Evolutionary conservation across 2,888 invertebrate species (phyloP).

Genomic region (Drosophila suboccidentalis): DNA sequence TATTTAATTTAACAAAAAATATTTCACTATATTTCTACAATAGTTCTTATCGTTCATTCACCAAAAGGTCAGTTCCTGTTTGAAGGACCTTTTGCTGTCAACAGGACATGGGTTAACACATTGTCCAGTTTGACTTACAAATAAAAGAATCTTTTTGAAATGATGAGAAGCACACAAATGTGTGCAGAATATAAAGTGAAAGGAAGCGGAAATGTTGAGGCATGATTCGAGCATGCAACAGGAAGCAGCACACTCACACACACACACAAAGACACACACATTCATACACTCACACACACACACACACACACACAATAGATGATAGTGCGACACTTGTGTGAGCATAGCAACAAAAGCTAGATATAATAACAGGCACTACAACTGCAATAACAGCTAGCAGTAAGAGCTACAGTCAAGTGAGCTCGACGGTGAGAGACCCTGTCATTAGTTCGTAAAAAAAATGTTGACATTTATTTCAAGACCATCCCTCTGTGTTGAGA

Average conservation of each 20-base stretch:
- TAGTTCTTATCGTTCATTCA: not conserved
- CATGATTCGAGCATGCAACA: constrained; percentile 66
- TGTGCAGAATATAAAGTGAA: constrained; percentile 59
- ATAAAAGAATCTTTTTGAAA: constrained; percentile 15
- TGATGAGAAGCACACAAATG: constrained; percentile 28
- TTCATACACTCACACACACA: not conserved
- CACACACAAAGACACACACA: constrained; percentile 14
- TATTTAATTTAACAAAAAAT: not conserved
- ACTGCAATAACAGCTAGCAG: constrained; percentile 23
- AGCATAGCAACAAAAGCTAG: constrained; percentile 61
- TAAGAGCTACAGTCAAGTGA: not conserved
- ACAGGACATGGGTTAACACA: constrained; percentile 26
- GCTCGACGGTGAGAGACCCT: not conserved
- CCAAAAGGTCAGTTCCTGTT: constrained; percentile 12
- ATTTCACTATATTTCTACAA: not conserved
- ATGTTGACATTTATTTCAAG: too few species aligned
- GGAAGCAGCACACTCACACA: constrained; percentile 47
- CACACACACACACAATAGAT: constrained; percentile 10
- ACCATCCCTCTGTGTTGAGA: too few species aligned
- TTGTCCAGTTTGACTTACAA: constrained; percentile 27
- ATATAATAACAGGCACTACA: constrained; percentile 66
- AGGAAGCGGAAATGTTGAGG: constrained; percentile 73
- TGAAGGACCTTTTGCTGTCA: constrained; percentile 6
- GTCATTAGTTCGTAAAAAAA: not conserved
- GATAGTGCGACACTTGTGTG: constrained; percentile 61